Percentiles rank a stretch among this genome's conserved stretches.
Evolutionary conservation across 1,140 invertebrate species (phyloP).

Genomic region (Heterodera schachtii): DNA sequence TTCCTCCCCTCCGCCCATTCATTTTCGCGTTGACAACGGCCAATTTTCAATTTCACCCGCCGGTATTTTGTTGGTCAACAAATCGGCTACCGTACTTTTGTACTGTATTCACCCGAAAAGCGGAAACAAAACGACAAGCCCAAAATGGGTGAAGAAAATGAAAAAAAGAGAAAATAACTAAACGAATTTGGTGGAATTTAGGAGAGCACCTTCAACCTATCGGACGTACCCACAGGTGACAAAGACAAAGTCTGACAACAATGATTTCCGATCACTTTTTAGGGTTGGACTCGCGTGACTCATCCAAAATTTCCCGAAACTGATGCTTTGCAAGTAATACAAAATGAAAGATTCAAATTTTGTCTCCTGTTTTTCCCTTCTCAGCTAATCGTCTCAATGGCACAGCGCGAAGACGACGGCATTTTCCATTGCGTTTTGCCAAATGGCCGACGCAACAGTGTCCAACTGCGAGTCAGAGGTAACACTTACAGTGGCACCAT

Average conservation of each 20-base stretch:
- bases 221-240: slow-evolving; percentile 43
- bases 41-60: slow-evolving; percentile 39
- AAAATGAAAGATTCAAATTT: not conserved
- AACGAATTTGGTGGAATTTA: slow-evolving; percentile 21
- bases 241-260: no score
- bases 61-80: slow-evolving; percentile 45
- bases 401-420: slow-evolving; percentile 52
- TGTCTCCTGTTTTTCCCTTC: not conserved
- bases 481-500: no score
- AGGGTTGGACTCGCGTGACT: not conserved
- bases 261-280: not conserved
- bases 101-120: slow-evolving; percentile 44
- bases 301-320: slow-evolving; percentile 1
- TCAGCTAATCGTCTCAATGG: slow-evolving; percentile 44
- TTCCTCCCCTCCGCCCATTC: slow-evolving; percentile 34
- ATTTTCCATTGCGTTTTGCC: slow-evolving; percentile 52
- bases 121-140: slow-evolving; percentile 43
- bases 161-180: slow-evolving; percentile 23
- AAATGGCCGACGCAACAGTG: slow-evolving; percentile 40
- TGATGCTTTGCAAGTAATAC: slow-evolving; percentile 49
- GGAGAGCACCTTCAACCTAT: slow-evolving; percentile 52
- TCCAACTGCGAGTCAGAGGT: slow-evolving; percentile 44
- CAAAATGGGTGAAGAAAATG: slow-evolving; percentile 22
- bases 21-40: slow-evolving; percentile 44
- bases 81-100: slow-evolving; percentile 45